Evolutionary conservation across 2,888 invertebrate species (phyloP).

Genomic region (Matsumyia berberina): DNA sequence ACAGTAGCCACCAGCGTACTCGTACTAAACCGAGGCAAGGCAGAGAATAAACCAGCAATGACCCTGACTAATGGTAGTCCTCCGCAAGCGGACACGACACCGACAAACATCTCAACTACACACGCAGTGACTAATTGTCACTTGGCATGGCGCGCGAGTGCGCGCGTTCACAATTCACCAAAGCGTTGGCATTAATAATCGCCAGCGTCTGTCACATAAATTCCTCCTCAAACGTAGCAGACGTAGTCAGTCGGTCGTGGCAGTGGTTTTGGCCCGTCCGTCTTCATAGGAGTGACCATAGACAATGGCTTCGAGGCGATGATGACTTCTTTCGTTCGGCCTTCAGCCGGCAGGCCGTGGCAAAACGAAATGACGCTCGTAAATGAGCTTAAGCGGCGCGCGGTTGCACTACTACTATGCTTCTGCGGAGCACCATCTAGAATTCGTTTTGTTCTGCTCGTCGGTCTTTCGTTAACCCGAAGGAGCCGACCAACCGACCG

Average conservation of each 20-base stretch:
- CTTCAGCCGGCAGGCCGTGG: slow-evolving; percentile 53
- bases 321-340: slow-evolving; percentile 73
- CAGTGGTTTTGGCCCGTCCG: too few relatives aligned
- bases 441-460: background rate
- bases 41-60: slow-evolving; percentile 48
- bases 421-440: slow-evolving; percentile 10
- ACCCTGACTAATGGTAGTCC: slow-evolving; percentile 66
- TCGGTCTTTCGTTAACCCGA: slow-evolving; percentile 1
- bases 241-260: background rate
- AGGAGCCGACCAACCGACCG: slow-evolving; percentile 24
- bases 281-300: slow-evolving; percentile 53
- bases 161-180: slow-evolving; percentile 54
- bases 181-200: slow-evolving; percentile 69
- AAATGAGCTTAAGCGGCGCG: slow-evolving; percentile 58
- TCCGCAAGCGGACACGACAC: slow-evolving; percentile 59
- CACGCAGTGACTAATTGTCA: slow-evolving; percentile 74
- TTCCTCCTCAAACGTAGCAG: slow-evolving; percentile 35
- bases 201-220: slow-evolving; percentile 72
- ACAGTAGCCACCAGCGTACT: slow-evolving; percentile 43
- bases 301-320: slow-evolving; percentile 66
- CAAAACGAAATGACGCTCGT: slow-evolving; percentile 55
- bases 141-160: slow-evolving; percentile 50
- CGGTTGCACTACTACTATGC: slow-evolving; percentile 14
- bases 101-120: slow-evolving; percentile 65
- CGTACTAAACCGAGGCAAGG: background rate